Evolutionary conservation across 2,113 vertebrate genomes (phyloP), one percentile per base, ranked within the genome.

Genomic region (Cricetomys ansorgei): DNA sequence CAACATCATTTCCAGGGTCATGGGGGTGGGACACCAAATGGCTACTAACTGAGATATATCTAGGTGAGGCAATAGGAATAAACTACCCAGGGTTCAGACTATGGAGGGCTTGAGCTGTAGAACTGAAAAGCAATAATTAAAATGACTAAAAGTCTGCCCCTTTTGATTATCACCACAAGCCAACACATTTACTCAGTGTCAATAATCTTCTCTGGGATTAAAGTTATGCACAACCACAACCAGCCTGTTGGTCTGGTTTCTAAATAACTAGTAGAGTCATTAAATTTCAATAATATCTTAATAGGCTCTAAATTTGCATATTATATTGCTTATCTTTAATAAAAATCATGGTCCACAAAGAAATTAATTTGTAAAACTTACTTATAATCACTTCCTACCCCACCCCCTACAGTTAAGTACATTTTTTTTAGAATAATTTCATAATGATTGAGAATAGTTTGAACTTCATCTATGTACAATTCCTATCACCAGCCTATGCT

Each of bases 321-420:
- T 83, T 91, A 86, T 57, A 84, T 80, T 88, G 76, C 1, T 85
- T 96, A 34, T 31, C 27, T 55, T 94, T 89, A 89, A 91, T 77
- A 89, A 91, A 92, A 67, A 73, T 37, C 92, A 4, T 50, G 65
- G 67, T 91, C 59, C 69, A 89, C 23, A 17, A 67, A 11, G 17
- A 96, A 93, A 43, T 95, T 83, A 89, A 97, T 88, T 90, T 77
- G 16, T n/a, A 90, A n/a, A 88, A 92, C 29, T 91, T 13, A 59
- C 27, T 75, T 75, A 88, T 34, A 53, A 25, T 62, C 15, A 23
- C 17, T 59, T 12, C 8, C n/a, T 40, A 64, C 9, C 1, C 43
- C 31, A 88, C 19, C 3, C 0, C 8, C 19, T n/a, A 83, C 40
- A 89, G 25, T 40, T 79, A 89, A 0, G 34, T 1, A 8, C 45